phyloP scores from a whole-genome alignment of 2,797 vertebrate species.

The Sternarchorhynchus goeldii region DNA sequence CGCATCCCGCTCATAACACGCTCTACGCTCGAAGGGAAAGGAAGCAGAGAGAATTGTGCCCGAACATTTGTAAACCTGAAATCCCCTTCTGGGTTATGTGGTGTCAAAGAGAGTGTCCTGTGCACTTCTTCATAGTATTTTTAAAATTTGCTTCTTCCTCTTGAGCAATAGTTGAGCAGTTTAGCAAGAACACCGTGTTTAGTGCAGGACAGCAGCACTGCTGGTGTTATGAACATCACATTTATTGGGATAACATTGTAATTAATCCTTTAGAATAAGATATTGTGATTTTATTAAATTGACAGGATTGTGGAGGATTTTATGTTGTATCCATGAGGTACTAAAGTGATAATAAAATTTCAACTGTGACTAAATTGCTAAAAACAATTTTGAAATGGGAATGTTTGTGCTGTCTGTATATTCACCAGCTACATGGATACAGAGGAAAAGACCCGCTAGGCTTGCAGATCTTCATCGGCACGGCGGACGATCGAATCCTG shows the following conservation, averaged over 20 bases:
- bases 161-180: neutral
- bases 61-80: conserved; percentile 18
- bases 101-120: conserved; percentile 16
- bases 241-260: too few species aligned
- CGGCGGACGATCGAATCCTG: conserved; percentile 93
- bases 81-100: conserved; percentile 10
- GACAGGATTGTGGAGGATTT: too few species aligned
- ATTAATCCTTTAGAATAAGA: too few species aligned
- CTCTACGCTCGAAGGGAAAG: neutral
- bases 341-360: neutral
- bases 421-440: conserved; percentile 89
- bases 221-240: neutral
- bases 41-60: conserved; percentile 6
- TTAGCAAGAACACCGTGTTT: neutral
- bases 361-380: neutral
- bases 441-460: conserved; percentile 92
- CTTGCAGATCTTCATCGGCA: conserved; percentile 98
- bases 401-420: neutral
- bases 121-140: neutral
- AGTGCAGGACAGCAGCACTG: neutral
- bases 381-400: neutral
- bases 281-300: neutral
- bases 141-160: neutral
- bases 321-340: neutral
- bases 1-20: neutral